Evolutionary conservation across 1,140 invertebrate genomes (phyloP).

Genomic region (Danaus plexippus): DNA sequence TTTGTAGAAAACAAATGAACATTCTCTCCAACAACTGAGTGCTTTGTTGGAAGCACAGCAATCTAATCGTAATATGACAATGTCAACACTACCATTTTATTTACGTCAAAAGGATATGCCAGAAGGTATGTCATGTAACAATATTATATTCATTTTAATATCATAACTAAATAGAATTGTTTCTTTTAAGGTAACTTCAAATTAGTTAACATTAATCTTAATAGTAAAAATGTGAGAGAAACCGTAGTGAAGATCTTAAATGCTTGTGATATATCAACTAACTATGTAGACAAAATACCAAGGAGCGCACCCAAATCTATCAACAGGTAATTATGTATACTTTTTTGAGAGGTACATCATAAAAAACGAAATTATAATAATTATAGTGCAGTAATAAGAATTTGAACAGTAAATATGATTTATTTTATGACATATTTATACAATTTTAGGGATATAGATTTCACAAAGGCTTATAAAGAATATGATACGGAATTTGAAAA

Average conservation of each 20-base stretch:
- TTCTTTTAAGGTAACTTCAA: slow-evolving; percentile 75
- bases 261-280: slow-evolving; percentile 86
- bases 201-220: slow-evolving; percentile 80
- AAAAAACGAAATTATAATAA: slow-evolving; percentile 2
- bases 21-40: slow-evolving; percentile 90
- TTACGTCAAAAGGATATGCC: slow-evolving; percentile 76
- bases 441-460: slow-evolving; percentile 42
- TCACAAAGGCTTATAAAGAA: slow-evolving; percentile 48
- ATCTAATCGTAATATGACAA: slow-evolving; percentile 72
- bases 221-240: slow-evolving; percentile 78
- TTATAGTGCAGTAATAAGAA: not conserved
- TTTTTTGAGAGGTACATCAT: slow-evolving; percentile 3
- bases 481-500: slow-evolving; percentile 57
- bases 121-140: slow-evolving; percentile 54
- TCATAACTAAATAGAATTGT: slow-evolving; percentile 1
- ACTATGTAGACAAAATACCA: slow-evolving; percentile 83
- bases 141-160: slow-evolving; percentile 1
- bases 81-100: slow-evolving; percentile 82
- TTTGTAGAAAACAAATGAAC: slow-evolving; percentile 87
- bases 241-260: slow-evolving; percentile 85
- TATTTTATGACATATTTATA: slow-evolving; percentile 8
- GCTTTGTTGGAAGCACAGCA: slow-evolving; percentile 84
- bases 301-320: slow-evolving; percentile 28
- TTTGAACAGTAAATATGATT: slow-evolving; percentile 4
- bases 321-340: slow-evolving; percentile 31